Conservation (phyloP, 2,888 invertebrate species). For the Monoplex corrugatus region DNA sequence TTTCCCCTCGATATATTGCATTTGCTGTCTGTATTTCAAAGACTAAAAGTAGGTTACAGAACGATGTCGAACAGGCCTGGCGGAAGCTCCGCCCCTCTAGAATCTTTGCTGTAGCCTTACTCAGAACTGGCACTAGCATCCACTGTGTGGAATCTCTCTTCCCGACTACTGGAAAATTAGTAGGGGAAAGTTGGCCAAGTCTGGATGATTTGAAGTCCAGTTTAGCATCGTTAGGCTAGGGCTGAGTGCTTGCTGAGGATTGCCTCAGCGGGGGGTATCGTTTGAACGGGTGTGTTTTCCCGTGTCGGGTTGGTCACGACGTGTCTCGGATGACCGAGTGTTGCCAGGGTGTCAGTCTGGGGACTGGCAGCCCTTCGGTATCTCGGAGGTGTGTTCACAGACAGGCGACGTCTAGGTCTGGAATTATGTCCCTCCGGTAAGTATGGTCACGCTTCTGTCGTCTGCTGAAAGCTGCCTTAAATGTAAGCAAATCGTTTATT, state of each 20-base stretch:
- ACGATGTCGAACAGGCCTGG: not conserved
- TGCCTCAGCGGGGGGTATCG: conserved; percentile 13
- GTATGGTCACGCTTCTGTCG: conserved; percentile 12
- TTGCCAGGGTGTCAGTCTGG: conserved; percentile 51
- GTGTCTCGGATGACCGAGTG: conserved; percentile 53
- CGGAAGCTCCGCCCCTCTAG: conserved; percentile 39
- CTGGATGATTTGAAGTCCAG: conserved; percentile 44
- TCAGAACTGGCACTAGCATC: conserved; percentile 31
- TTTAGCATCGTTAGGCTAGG: conserved; percentile 45
- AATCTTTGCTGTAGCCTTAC: conserved; percentile 38
- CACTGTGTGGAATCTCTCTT: conserved; percentile 36
- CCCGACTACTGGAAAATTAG: conserved; percentile 27
- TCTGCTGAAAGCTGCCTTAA: too few relatives aligned
- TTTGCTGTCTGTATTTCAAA: too few relatives aligned
- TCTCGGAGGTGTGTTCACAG: conserved; percentile 30
- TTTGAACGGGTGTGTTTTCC: not conserved
- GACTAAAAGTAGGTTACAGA: too few relatives aligned
- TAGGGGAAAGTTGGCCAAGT: conserved; percentile 36
- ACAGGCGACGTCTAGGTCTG: conserved; percentile 9
- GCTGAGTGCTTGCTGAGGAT: not conserved
- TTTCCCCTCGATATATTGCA: too few relatives aligned
- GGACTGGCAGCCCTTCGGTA: conserved; percentile 50
- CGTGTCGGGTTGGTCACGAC: not conserved
- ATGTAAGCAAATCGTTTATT: too few relatives aligned
- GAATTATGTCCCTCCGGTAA: conserved; percentile 55